These are phyloP conservation scores for Erinaceus europaeus DNA, from an alignment of 2,113 vertebrate genomes.

Conservation along the genomic window DNA sequence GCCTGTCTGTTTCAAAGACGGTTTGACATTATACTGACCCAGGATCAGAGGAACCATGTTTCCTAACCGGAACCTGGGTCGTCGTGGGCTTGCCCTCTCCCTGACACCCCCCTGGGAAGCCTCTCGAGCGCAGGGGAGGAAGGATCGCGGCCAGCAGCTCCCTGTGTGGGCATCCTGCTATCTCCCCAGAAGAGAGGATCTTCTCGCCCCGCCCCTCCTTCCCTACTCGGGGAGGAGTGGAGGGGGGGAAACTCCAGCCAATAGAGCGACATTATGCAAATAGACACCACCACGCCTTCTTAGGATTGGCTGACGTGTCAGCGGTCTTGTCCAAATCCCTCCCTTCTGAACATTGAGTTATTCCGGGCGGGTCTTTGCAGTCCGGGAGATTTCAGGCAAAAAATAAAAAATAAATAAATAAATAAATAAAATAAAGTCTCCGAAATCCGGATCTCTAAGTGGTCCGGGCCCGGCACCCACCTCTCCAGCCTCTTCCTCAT, in stretches of 20 bases:
- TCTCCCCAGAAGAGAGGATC: slow-evolving; percentile 2
- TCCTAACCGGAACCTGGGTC: neutral
- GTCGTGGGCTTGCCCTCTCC: neutral
- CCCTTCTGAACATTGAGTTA: slow-evolving; percentile 47
- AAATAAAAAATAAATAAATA: too few species aligned
- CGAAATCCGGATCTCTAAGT: neutral
- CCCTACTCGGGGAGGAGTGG: slow-evolving; percentile 15
- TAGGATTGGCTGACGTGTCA: slow-evolving; percentile 39
- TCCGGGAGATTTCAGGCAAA: neutral
- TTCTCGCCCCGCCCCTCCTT: slow-evolving; percentile 29
- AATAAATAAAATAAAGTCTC: too few species aligned
- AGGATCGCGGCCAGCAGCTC: slow-evolving; percentile 25
- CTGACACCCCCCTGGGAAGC: neutral
- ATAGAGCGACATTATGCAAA: slow-evolving; percentile 60
- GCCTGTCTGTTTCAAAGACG: neutral
- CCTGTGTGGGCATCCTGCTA: slow-evolving; percentile 36
- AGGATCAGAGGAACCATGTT: neutral
- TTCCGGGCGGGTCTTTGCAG: slow-evolving; percentile 41
- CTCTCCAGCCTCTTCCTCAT: neutral
- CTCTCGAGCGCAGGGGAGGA: neutral
- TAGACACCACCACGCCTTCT: neutral
- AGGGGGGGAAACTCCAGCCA: slow-evolving; percentile 54
- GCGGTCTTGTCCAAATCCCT: slow-evolving; percentile 43
- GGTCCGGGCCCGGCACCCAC: neutral
- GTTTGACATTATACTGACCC: neutral